Evolutionary conservation across 53 echinoderm and acorn worm species (phyloP), one percentile per base, ranked within the genome.

Genomic region (Luidia sarsii): DNA sequence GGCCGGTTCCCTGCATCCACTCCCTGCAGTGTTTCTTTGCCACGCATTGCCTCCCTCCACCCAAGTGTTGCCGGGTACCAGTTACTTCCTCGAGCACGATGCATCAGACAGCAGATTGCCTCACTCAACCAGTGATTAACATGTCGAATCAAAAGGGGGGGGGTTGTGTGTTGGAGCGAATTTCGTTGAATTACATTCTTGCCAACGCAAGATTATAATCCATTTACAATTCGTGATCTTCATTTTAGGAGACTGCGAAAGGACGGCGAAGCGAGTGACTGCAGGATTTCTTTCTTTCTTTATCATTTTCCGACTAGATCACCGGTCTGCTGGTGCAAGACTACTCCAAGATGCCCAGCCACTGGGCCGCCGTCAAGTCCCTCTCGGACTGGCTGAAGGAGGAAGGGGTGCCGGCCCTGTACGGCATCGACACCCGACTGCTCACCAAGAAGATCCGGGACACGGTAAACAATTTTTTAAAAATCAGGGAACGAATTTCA

Each of bases 391-490:
- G 96, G 96, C 72, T 96, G 51, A 41, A 75, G 5, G 93, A 90
- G 33, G 96, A 96, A 56, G 83, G 86, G n/a, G 80, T 96, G 29
- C 96, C 96, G 0, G 96, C 96, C 33, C 75, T 96, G 35, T 91
- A 93, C 65, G 96, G 96, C 21, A 96, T 96, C 7, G 96, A 96
- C 45, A 93, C 96, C 39, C 86, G 96, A 36, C 82, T 93, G 86
- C 86, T 96, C 33, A 96, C 96, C 21, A 96, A 96, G 84, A 96
- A 82, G 39, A 93, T 96, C 45, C 85, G 96, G 72, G 96, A 93
- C 43, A 85, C 79, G 90, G 96, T 93, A 21, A 7, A 18, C 28
- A n/a, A n/a, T n/a, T n/a, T n/a, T n/a, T n/a, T n/a, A n/a, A n/a
- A n/a, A n/a, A n/a, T n/a, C n/a, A n/a, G n/a, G n/a, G n/a, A n/a